Evolutionary conservation across 64 coral and sea anemone species (phyloP).

Genomic region (Dendronephthya gigantea): DNA sequence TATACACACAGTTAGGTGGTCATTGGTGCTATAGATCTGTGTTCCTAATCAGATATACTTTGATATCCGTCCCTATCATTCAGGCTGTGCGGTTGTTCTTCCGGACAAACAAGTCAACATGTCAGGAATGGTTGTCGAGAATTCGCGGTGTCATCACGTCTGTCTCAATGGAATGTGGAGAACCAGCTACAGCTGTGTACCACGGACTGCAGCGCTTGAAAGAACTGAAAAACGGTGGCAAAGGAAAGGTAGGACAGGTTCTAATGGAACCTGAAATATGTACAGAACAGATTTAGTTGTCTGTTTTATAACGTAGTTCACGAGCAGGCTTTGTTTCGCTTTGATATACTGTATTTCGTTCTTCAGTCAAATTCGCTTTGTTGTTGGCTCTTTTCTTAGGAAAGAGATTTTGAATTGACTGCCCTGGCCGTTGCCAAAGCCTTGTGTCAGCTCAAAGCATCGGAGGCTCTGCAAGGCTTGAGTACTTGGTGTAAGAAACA

Average conservation of each 20-base stretch:
- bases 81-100: conserved; percentile 89
- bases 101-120: conserved; percentile 79
- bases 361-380: not conserved
- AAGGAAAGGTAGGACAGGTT: conserved; percentile 41
- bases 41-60: not conserved
- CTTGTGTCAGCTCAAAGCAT: conserved; percentile 76
- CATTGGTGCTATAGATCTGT: not conserved
- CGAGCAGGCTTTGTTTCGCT: no score
- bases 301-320: no score
- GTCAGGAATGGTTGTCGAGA: conserved; percentile 84
- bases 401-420: conserved; percentile 65
- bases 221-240: conserved; percentile 63
- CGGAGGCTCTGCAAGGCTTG: conserved; percentile 70
- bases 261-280: not conserved
- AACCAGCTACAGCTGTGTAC: conserved; percentile 59
- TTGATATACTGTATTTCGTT: no score
- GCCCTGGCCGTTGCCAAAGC: conserved; percentile 63
- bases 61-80: not conserved
- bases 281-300: no score
- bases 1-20: not conserved
- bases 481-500: conserved; percentile 66
- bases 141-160: conserved; percentile 64
- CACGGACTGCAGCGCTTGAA: conserved; percentile 74
- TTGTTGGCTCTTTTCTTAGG: conserved; percentile 37
- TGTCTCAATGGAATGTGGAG: conserved; percentile 53